Base-by-base conservation (phyloP, 2,113 vertebrate species). In the Coryphaenoides rupestris region DNA sequence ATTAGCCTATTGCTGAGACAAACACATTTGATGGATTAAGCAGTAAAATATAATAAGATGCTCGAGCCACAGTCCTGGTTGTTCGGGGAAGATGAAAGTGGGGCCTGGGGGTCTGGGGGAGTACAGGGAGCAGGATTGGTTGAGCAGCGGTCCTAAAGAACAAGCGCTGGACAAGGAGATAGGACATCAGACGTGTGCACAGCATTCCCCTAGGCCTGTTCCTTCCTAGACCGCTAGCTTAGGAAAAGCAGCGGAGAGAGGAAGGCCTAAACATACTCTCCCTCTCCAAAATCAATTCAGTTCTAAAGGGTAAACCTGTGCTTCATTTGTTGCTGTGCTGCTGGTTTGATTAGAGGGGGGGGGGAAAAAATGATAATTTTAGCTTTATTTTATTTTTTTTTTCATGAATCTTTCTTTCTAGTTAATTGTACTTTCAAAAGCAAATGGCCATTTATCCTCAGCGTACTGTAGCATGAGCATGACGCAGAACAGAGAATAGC, bases 11-110 rank as follows among this genome's bases (percentile, higher is more conserved):
- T 83, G 86, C 88, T 84, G 84, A 88, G 83, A 87, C 83, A 86
- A 86, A 89, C 87, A 83, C 75, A 82, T 85, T 80, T 80, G 84
- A 90, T 83, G 81, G 84, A 87, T 87, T 87, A 86, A 85, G 86
- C 81, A 85, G 82, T 82, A 68, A 81, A 83, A 86, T 83, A 78
- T 78, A 85, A 88, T 77, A 82, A 82, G 79, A 82, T 84, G 79
- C 80, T 86, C 76, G 75, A 84, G 80, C 84, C 74, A 85, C 84
- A 76, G 78, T 84, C 80, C 78, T 71, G 76, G 73, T 84, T 84
- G 78, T 78, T 81, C 80, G 75, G 67, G 67, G 69, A n/a, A 88
- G 88, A 90, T 90, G 87, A 90, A 89, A 90, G 88, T 73, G 70
- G 60, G 79, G 80, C 87, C 84, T 69, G 69, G 67, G 83, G 87